phyloP scores from a whole-genome alignment of 2,888 invertebrate species.

The Alviniconcha strummeri region DNA sequence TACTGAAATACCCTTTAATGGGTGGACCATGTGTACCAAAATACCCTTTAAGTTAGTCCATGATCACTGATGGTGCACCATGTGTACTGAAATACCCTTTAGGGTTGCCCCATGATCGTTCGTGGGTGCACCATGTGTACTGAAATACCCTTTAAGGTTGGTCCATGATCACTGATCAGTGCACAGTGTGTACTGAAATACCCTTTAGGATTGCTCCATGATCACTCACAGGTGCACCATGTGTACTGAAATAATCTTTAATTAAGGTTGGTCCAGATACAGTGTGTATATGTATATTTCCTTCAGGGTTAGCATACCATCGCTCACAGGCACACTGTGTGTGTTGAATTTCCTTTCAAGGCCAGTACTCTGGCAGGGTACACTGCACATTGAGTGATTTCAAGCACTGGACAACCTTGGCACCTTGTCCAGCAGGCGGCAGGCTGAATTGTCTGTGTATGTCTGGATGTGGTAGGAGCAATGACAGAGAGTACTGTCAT shows the following conservation, averaged over 20 bases:
- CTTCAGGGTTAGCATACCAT: conserved; percentile 79
- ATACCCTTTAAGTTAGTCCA: neutral
- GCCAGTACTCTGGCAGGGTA: neutral
- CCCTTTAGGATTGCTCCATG: too few relatives aligned
- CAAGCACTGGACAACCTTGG: too few relatives aligned
- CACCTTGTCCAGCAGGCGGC: too few relatives aligned
- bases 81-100: too few relatives aligned
- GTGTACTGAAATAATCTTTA: too few relatives aligned
- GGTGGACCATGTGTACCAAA: neutral
- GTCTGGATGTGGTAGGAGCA: too few relatives aligned
- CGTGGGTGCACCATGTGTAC: conserved; percentile 98
- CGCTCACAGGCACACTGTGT: conserved; percentile 79
- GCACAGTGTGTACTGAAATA: neutral
- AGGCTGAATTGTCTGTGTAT: too few relatives aligned
- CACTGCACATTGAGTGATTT: too few relatives aligned
- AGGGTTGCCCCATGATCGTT: conserved; percentile 86
- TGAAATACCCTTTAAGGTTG: conserved; percentile 89
- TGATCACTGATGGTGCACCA: too few relatives aligned
- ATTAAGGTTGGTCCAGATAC: neutral
- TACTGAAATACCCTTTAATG: too few relatives aligned
- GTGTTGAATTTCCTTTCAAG: neutral
- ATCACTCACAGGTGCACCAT: too few relatives aligned
- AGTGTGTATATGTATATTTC: conserved; percentile 64
- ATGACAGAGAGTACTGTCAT: too few relatives aligned
- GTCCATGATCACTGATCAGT: conserved; percentile 79